phyloP scores from a whole-genome alignment of 2,113 vertebrate genomes.

The Lipophrys pholis region DNA sequence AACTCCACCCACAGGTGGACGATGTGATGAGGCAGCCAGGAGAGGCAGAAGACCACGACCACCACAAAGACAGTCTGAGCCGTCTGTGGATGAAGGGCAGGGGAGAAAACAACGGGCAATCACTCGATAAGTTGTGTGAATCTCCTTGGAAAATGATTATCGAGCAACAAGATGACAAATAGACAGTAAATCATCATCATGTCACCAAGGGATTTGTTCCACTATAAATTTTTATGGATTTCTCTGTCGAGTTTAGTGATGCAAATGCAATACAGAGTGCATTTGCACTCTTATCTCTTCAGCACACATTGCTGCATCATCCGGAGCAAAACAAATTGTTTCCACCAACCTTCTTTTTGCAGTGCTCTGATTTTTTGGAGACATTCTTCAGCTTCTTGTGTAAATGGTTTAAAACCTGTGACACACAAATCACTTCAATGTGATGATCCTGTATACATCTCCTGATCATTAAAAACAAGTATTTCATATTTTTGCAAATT shows the following conservation, averaged over 20 bases:
- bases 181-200: too few relatives aligned
- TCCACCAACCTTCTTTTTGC: conserved; percentile 93
- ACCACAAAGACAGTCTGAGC: conserved; percentile 95
- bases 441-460: not conserved
- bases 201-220: too few relatives aligned
- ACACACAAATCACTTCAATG: not conserved
- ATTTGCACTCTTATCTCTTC: not conserved
- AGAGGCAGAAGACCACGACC: conserved; percentile 95
- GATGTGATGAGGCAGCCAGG: conserved; percentile 95
- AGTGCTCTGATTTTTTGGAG: conserved; percentile 95
- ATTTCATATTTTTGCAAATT: too few relatives aligned
- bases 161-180: too few relatives aligned
- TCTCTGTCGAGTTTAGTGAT: not conserved
- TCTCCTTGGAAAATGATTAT: too few relatives aligned
- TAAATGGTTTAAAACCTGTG: conserved; percentile 94
- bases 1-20: conserved; percentile 96
- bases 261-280: not conserved
- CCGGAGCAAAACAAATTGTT: not conserved
- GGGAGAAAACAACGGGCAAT: too few relatives aligned
- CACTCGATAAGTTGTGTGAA: too few relatives aligned
- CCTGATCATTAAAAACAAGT: too few relatives aligned
- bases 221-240: not conserved
- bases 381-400: conserved; percentile 94
- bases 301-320: too few relatives aligned
- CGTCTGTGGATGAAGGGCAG: conserved; percentile 79